Evolutionary conservation across 1,140 invertebrate genomes (phyloP).

Genomic region (Chionoecetes opilio): DNA sequence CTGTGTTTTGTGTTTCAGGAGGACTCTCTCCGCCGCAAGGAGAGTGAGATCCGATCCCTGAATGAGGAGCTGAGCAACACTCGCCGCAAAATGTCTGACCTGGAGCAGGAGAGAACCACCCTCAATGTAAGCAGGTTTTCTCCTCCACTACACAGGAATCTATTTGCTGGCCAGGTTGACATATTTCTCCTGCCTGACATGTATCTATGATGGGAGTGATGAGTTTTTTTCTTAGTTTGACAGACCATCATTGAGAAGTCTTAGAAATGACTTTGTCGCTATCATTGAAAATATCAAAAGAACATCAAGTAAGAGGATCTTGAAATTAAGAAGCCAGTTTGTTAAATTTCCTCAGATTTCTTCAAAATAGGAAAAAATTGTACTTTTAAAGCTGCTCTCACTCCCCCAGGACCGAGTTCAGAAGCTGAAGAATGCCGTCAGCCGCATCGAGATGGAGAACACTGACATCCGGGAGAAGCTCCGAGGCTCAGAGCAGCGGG

Average conservation of each 20-base stretch:
- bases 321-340: too few species aligned
- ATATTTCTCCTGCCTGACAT: neutral
- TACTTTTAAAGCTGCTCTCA: neutral
- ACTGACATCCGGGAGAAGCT: conserved; percentile 76
- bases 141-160: neutral
- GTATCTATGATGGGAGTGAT: too few species aligned
- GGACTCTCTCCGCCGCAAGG: conserved; percentile 80
- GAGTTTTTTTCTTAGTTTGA: too few species aligned
- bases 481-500: conserved; percentile 73
- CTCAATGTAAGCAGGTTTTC: conserved; percentile 57
- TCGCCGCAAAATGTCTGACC: conserved; percentile 76
- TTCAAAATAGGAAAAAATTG: neutral
- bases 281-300: neutral
- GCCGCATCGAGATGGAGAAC: conserved; percentile 78
- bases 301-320: too few species aligned
- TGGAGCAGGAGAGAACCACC: conserved; percentile 75
- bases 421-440: conserved; percentile 75
- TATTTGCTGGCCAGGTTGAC: neutral
- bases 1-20: conserved; percentile 64
- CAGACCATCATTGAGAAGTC: too few species aligned
- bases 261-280: neutral
- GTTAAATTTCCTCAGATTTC: neutral
- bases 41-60: conserved; percentile 79
- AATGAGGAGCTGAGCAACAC: conserved; percentile 79
- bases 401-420: conserved; percentile 72